phyloP scores from a whole-genome alignment of 2,113 vertebrate species.

The Hystrix cristata region DNA sequence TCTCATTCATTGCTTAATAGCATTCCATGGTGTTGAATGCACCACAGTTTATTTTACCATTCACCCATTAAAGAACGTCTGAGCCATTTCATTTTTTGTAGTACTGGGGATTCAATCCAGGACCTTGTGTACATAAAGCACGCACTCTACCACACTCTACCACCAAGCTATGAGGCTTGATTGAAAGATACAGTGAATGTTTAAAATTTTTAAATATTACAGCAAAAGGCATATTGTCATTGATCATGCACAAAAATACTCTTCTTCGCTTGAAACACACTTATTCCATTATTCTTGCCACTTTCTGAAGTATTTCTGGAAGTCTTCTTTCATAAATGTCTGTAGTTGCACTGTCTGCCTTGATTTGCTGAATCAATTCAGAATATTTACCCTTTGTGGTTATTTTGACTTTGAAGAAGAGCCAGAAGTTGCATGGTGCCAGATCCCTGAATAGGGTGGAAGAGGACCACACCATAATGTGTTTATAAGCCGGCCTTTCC shows the following conservation, averaged over 20 bases:
- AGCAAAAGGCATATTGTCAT: background rate
- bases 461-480: background rate
- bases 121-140: background rate
- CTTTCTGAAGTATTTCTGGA: background rate
- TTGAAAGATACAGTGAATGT: background rate
- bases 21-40: background rate
- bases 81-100: background rate
- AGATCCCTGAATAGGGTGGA: background rate
- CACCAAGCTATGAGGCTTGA: background rate
- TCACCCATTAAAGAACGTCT: background rate
- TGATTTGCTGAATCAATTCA: background rate
- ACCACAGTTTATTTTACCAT: constrained; percentile 24
- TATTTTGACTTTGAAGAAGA: background rate
- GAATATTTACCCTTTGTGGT: background rate
- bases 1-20: constrained; percentile 24
- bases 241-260: background rate
- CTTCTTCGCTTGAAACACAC: background rate
- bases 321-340: background rate
- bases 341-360: background rate
- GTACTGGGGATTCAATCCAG: background rate
- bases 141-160: background rate
- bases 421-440: background rate
- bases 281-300: background rate
- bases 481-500: background rate
- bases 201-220: background rate